A percentile compares a stretch with the other conserved stretches of the same genome.
These are phyloP conservation scores for Cantharis flavilabris DNA, from an alignment of 2,888 invertebrate species.

Conservation along the genomic window DNA sequence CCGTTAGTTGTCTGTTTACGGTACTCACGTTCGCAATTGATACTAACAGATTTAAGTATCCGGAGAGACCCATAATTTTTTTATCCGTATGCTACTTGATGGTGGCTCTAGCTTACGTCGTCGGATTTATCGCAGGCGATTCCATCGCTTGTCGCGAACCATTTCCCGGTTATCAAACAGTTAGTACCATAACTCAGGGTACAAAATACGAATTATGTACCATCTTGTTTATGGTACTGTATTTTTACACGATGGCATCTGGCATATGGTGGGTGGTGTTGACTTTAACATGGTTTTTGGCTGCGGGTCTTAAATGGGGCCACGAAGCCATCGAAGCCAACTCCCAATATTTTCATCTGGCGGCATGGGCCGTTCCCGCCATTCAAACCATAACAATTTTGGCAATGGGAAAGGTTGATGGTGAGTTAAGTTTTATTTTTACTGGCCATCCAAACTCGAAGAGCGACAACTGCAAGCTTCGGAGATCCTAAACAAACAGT, in stretches of 20 bases:
- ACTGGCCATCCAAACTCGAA: background rate
- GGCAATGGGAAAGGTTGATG: constrained; percentile 95
- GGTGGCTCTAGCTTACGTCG: constrained; percentile 90
- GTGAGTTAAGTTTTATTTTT: constrained; percentile 59
- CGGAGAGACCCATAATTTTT: constrained; percentile 97
- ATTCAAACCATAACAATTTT: constrained; percentile 93
- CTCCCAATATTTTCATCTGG: constrained; percentile 95
- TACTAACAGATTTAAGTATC: constrained; percentile 93
- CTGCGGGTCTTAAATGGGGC: constrained; percentile 96
- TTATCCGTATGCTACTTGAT: constrained; percentile 94
- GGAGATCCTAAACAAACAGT: too few relatives aligned
- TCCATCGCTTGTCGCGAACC: constrained; percentile 83
- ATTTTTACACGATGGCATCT: constrained; percentile 96
- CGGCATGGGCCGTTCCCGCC: constrained; percentile 98
- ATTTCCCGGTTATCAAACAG: constrained; percentile 76
- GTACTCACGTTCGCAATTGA: constrained; percentile 93
- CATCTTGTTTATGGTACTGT: constrained; percentile 93
- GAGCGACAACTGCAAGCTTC: too few relatives aligned
- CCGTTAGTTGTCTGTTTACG: constrained; percentile 89
- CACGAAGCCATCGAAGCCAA: constrained; percentile 98
- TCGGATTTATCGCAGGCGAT: constrained; percentile 82
- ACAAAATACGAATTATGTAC: constrained; percentile 85
- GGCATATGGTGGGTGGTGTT: constrained; percentile 98
- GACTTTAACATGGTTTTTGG: constrained; percentile 95
- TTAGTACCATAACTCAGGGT: constrained; percentile 86